These are phyloP conservation scores for Hypotaenidia philippensis DNA, from an alignment of 2,797 vertebrate species.

Conservation along the genomic window DNA sequence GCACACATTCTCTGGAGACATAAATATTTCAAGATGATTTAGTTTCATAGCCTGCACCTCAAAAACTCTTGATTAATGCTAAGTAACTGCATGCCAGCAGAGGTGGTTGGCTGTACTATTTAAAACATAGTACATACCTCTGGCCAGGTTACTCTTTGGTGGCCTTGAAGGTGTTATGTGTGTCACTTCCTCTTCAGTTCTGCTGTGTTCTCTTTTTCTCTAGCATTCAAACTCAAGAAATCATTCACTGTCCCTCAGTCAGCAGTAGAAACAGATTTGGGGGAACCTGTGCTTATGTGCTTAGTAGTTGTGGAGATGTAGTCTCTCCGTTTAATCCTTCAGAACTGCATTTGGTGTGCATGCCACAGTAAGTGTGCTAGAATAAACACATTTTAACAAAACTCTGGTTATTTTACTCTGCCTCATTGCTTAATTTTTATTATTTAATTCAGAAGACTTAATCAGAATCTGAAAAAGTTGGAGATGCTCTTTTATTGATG, in stretches of 20 bases:
- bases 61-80: neutral
- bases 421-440: slow-evolving; percentile 9
- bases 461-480: neutral
- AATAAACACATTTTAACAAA: slow-evolving; percentile 26
- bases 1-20: rapidly evolving
- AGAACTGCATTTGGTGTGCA: neutral
- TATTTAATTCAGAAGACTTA: slow-evolving; percentile 15
- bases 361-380: neutral
- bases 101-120: neutral
- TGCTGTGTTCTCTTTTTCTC: neutral
- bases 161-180: neutral
- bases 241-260: neutral
- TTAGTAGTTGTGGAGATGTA: neutral
- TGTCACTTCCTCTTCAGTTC: neutral
- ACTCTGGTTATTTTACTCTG: slow-evolving; percentile 6
- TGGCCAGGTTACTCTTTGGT: neutral
- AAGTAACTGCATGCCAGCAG: neutral
- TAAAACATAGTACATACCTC: rapidly evolving
- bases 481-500: neutral
- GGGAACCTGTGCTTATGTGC: neutral
- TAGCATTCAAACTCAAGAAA: neutral
- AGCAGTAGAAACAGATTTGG: neutral
- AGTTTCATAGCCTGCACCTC: neutral
- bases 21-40: neutral
- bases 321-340: neutral